Percentiles rank a stretch among this genome's conserved stretches.
phyloP scores from a whole-genome alignment of 2,113 vertebrate genomes.

The Pituophis catenifer region DNA sequence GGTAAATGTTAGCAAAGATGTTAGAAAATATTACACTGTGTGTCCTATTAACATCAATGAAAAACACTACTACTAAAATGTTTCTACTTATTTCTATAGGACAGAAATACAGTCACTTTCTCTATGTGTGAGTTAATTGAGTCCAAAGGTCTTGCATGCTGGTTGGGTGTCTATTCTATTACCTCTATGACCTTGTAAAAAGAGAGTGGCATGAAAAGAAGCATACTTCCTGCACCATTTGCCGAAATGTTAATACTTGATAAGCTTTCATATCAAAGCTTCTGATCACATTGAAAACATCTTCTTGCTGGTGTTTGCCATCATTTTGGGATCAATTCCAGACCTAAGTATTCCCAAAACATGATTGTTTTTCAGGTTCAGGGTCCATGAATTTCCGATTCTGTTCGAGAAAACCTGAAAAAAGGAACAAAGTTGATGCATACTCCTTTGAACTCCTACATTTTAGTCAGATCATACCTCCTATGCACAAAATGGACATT shows the following conservation, averaged over 20 bases:
- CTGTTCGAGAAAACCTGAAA: neutral
- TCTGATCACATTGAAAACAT: neutral
- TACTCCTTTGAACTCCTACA: neutral
- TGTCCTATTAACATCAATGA: neutral
- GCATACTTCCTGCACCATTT: neutral
- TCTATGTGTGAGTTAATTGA: neutral
- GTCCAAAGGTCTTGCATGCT: neutral
- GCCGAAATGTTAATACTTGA: neutral
- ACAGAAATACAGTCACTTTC: neutral
- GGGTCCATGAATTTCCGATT: neutral
- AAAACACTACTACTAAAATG: neutral
- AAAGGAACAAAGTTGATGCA: neutral
- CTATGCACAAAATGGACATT: neutral
- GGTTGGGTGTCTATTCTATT: neutral
- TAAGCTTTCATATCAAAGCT: neutral
- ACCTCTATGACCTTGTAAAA: neutral
- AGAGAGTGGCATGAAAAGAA: neutral
- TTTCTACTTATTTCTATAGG: neutral
- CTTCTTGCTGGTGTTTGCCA: neutral
- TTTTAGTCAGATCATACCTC: neutral
- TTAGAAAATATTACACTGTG: neutral
- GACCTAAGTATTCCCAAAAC: neutral
- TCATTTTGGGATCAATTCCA: neutral
- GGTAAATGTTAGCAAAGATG: neutral
- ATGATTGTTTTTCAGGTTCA: neutral